Percentiles rank a stretch among this genome's conserved stretches.
phyloP scores from a whole-genome alignment of 2,113 vertebrate species.

The Cyprinodon variegatus region DNA sequence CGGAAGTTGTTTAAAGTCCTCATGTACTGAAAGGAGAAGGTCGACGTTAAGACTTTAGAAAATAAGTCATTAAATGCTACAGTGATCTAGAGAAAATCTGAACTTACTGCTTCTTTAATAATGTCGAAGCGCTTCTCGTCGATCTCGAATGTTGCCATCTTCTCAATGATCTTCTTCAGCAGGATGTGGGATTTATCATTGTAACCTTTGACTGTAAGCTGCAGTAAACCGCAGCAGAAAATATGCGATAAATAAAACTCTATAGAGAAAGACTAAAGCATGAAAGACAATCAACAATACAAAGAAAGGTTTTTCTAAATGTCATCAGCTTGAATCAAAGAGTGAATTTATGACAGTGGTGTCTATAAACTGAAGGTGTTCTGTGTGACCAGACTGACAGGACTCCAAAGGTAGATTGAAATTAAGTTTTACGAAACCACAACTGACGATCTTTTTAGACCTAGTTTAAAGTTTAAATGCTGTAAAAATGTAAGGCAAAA shows the following conservation, averaged over 20 bases:
- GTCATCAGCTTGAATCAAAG: not conserved
- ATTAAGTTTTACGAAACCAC: not conserved
- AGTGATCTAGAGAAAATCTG: too few species aligned
- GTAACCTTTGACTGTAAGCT: conserved; percentile 98
- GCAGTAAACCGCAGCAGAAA: conserved; percentile 36
- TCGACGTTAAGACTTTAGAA: not conserved
- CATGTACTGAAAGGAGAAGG: conserved; percentile 87
- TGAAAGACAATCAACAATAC: too few species aligned
- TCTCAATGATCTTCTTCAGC: conserved; percentile 98
- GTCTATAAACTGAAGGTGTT: too few species aligned
- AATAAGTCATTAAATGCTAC: not conserved
- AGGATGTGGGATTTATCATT: conserved; percentile 97
- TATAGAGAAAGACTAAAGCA: too few species aligned
- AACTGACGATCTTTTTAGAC: too few species aligned
- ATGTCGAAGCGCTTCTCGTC: conserved; percentile 98
- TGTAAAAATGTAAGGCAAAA: too few species aligned
- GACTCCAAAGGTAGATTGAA: not conserved
- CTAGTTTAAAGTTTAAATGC: too few species aligned
- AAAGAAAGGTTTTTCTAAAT: not conserved
- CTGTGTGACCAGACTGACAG: not conserved
- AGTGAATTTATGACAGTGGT: conserved; percentile 2
- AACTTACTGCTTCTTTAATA: conserved; percentile 95
- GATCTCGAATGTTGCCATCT: conserved; percentile 98
- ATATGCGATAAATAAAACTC: not conserved
- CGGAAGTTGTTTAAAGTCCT: conserved; percentile 97